Percentiles rank a stretch among this genome's conserved stretches.
These are phyloP conservation scores for Clanis bilineata DNA, from an alignment of 2,888 invertebrate species.

Conservation along the genomic window DNA sequence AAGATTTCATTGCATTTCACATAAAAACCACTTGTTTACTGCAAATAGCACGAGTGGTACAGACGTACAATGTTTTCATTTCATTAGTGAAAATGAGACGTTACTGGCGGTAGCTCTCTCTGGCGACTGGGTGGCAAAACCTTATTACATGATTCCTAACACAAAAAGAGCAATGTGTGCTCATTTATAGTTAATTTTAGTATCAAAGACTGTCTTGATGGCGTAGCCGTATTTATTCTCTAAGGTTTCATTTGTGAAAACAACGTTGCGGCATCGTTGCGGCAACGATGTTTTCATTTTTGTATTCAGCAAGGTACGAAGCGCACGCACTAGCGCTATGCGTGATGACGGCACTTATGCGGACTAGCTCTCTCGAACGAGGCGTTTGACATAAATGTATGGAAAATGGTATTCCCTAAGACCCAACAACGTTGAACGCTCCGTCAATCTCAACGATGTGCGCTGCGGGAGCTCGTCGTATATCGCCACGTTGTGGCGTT, in stretches of 20 bases:
- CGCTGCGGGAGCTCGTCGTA: too few species aligned
- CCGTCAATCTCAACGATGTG: too few species aligned
- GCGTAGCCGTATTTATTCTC: background rate
- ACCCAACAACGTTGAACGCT: too few species aligned
- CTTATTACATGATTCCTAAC: background rate
- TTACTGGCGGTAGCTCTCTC: background rate
- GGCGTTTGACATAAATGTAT: too few species aligned
- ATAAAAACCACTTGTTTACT: constrained; percentile 31
- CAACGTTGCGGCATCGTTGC: too few species aligned
- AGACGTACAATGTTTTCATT: constrained; percentile 15
- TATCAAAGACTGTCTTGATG: background rate
- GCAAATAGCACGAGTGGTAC: constrained; percentile 23
- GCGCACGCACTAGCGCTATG: too few species aligned
- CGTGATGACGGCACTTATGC: too few species aligned
- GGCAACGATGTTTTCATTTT: too few species aligned
- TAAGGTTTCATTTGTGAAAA: background rate
- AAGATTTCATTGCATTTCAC: constrained; percentile 24
- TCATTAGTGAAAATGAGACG: constrained; percentile 17
- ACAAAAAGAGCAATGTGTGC: background rate
- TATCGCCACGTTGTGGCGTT: too few species aligned
- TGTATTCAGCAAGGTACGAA: too few species aligned
- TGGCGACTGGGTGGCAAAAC: background rate
- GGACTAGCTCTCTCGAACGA: too few species aligned
- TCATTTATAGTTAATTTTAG: background rate
- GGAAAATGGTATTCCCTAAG: too few species aligned